phyloP scores from a whole-genome alignment of 2,888 invertebrate species.

The Pterobdella sp. region DNA sequence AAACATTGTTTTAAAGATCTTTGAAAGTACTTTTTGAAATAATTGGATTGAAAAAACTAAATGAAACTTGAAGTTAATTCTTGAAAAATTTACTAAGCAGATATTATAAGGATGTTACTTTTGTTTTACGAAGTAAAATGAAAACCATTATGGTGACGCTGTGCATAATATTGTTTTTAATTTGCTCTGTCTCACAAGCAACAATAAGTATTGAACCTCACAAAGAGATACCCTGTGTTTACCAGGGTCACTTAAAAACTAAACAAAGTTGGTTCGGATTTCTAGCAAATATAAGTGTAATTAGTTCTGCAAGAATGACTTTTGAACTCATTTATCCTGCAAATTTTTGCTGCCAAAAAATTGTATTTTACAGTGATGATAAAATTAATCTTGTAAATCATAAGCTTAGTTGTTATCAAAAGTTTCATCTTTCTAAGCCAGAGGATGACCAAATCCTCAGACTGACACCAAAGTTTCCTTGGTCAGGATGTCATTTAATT shows the following conservation, averaged over 20 bases:
- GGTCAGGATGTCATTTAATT: constrained; percentile 38
- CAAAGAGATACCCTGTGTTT: constrained; percentile 35
- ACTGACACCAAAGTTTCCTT: constrained; percentile 37
- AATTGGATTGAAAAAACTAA: no score
- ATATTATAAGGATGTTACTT: no score
- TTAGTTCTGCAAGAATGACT: constrained; percentile 35
- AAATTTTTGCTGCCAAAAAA: constrained; percentile 37
- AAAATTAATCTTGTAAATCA: constrained; percentile 35
- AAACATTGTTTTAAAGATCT: no score
- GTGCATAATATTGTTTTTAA: not conserved
- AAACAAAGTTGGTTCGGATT: constrained; percentile 37
- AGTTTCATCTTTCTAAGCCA: constrained; percentile 34
- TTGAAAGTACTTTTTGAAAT: no score
- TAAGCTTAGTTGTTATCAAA: constrained; percentile 38
- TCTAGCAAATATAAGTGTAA: constrained; percentile 37
- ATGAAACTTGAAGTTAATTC: no score
- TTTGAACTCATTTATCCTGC: constrained; percentile 37
- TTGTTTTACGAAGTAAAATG: no score
- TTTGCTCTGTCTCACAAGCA: no score
- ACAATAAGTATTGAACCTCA: not conserved
- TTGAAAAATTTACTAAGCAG: no score
- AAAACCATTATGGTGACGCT: no score
- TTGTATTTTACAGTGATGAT: constrained; percentile 38
- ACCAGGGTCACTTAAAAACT: constrained; percentile 35
- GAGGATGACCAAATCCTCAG: constrained; percentile 38